Evolutionary conservation across 2,113 vertebrate species (phyloP), one percentile per base, ranked within the genome.

Genomic region (Solenodon paradoxus): DNA sequence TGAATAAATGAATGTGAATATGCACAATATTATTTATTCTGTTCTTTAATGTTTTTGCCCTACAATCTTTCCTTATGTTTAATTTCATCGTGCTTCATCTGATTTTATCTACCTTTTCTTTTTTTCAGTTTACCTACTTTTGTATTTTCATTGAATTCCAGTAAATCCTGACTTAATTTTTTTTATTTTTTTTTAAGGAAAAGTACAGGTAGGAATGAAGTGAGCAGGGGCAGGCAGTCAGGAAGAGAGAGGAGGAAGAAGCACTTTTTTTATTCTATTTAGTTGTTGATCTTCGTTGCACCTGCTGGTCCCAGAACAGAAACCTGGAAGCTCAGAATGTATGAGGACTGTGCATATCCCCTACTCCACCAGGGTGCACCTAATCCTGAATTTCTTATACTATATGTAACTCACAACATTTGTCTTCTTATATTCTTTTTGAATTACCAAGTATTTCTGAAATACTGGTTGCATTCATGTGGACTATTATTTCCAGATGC

Each of bases 301-400:
- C n/a, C n/a, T n/a, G n/a, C n/a, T n/a, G n/a, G n/a, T n/a, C n/a
- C n/a, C n/a, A n/a, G n/a, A n/a, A n/a, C n/a, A n/a, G n/a, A n/a
- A n/a, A n/a, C n/a, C n/a, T n/a, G n/a, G n/a, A n/a, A n/a, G n/a
- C n/a, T n/a, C n/a, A n/a, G n/a, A n/a, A n/a, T n/a, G n/a, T n/a
- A n/a, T n/a, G n/a, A n/a, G n/a, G n/a, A n/a, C n/a, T n/a, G n/a
- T n/a, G n/a, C n/a, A n/a, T n/a, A n/a, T n/a, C n/a, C n/a, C n/a
- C n/a, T n/a, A n/a, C n/a, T n/a, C n/a, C n/a, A n/a, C n/a, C n/a
- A n/a, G n/a, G n/a, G n/a, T n/a, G n/a, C n/a, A n/a, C n/a, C n/a
- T n/a, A 90, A 84, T 77, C 26, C 53, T 87, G 53, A 47, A 15
- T 90, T 96, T 87, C 40, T 92, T 78, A 90, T 40, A 83, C n/a